Base-by-base conservation (phyloP, 2,113 vertebrate species). In the Pyrgilauda ruficollis region DNA sequence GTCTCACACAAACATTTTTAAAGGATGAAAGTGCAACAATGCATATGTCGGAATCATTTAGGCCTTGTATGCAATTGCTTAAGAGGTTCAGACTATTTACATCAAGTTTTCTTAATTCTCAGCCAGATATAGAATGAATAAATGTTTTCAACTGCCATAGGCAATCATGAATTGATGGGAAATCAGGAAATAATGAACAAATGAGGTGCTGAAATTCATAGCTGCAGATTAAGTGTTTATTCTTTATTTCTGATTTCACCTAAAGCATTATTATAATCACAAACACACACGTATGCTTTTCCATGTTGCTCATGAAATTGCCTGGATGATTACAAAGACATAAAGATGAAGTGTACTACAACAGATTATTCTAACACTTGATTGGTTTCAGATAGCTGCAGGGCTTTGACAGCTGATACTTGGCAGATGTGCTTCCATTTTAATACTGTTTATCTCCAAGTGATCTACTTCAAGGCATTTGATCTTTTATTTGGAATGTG, bases 361-460 rank as follows among this genome's bases (percentile, higher is more conserved):
- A 82, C 1, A 2, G 89, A 96, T 96, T 95, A 97, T 74, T 95
- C 84, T 83, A 93, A 93, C 70, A 90, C 79, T 94, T 89, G 93
- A 95, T 95, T 96, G 91, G 90, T 97, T 95, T 96, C 83, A 94
- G 94, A 95, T 50, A 93, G 93, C 89, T 96, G 69, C 72, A 90
- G 87, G 91, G 93, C 85, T 96, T 89, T 89, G 87, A 89, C 89
- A 93, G 86, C 85, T 96, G 93, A 94, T 84, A 91, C 75, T 94
- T 91, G 94, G 77, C 95, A 97, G 86, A 96, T 96, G 97, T 91
- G 81, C 72, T 94, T 88, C 91, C 93, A 93, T 93, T 96, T 94
- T 96, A 97, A 93, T 80, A 87, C 80, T 56, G 91, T 84, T 95
- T 95, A 86, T 94, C 91, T 92, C 76, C 85, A 87, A 96, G 86